phyloP scores from a whole-genome alignment of 2,888 invertebrate genomes.

The Laspeyria flexula region DNA sequence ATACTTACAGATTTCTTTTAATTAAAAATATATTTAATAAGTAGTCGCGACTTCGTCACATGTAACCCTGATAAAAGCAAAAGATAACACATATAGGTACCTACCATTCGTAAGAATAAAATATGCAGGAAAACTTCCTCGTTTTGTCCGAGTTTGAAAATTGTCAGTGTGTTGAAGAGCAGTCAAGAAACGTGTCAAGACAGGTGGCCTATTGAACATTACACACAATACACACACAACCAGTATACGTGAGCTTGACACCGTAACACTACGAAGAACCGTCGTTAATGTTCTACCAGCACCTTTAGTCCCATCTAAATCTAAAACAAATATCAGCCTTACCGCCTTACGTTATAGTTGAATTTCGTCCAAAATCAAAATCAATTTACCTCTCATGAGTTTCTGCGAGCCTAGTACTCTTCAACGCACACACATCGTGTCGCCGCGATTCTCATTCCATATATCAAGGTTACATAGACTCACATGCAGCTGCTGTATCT shows the following conservation, averaged over 20 bases:
- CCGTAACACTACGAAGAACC: slow-evolving; percentile 42
- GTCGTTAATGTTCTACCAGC: slow-evolving; percentile 33
- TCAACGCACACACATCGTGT: slow-evolving; percentile 71
- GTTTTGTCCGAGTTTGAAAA: slow-evolving; percentile 4
- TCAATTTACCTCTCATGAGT: slow-evolving; percentile 47
- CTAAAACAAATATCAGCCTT: slow-evolving; percentile 28
- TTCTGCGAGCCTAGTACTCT: slow-evolving; percentile 75
- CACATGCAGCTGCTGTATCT: slow-evolving; percentile 60
- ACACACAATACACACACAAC: slow-evolving; percentile 41
- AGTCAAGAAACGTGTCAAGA: slow-evolving; percentile 32
- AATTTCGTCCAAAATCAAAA: slow-evolving; percentile 27
- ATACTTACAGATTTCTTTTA: too few relatives aligned
- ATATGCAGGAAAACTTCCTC: slow-evolving; percentile 4
- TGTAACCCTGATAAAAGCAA: too few relatives aligned
- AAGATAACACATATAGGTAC: too few relatives aligned
- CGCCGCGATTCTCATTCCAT: slow-evolving; percentile 68
- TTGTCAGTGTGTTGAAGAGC: slow-evolving; percentile 24
- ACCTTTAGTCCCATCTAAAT: slow-evolving; percentile 31
- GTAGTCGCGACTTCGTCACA: too few relatives aligned
- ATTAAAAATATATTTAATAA: too few relatives aligned
- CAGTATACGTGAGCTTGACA: slow-evolving; percentile 26
- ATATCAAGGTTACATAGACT: slow-evolving; percentile 77
- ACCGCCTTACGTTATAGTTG: slow-evolving; percentile 19
- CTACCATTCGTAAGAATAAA: too few relatives aligned
- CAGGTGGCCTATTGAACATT: slow-evolving; percentile 49